Conservation (phyloP, 1,140 invertebrate species). For the Rhopalosiphum padi region DNA sequence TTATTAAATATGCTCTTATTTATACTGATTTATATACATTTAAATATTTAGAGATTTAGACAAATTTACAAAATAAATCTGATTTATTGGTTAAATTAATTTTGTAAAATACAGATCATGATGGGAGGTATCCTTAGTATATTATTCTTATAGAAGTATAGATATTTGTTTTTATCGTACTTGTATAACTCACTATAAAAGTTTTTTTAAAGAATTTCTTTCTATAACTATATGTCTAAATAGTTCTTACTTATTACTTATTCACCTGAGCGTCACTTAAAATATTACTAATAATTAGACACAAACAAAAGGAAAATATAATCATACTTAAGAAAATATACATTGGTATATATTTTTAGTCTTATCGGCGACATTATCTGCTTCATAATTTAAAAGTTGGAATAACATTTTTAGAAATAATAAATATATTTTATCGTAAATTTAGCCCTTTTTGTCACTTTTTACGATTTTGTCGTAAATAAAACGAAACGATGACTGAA, state of each 20-base stretch:
- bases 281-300: not conserved
- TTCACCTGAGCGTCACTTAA: not conserved
- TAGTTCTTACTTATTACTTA: not conserved
- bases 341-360: not conserved
- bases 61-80: not conserved
- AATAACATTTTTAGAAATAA: slow-evolving; percentile 8
- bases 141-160: not conserved
- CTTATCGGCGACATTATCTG: not conserved
- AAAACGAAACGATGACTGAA: not conserved
- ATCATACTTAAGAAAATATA: slow-evolving; percentile 8
- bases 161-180: not conserved
- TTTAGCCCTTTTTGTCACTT: not conserved
- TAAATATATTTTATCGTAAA: not conserved
- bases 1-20: no score
- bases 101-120: no score
- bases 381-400: not conserved
- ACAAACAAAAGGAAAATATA: not conserved
- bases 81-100: no score
- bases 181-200: not conserved
- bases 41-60: not conserved
- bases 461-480: not conserved
- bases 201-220: not conserved
- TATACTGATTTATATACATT: no score
- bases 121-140: no score
- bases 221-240: not conserved